Evolutionary conservation across 92 coral and sea anemone species (phyloP), one percentile per base, ranked within the genome.

Genomic region (Phymanthus crucifer): DNA sequence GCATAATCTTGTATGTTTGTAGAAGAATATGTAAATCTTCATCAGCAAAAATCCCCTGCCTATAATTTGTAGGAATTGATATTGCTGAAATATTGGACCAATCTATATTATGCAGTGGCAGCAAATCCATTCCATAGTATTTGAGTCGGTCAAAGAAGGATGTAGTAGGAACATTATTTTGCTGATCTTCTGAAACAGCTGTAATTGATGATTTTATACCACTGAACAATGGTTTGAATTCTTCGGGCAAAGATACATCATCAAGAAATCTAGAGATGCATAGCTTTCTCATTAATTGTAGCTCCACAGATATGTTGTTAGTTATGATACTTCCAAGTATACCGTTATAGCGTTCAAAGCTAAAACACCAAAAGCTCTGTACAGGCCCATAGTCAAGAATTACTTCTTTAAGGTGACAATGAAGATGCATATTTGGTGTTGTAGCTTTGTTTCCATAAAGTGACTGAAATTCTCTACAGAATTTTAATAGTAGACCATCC

Each of bases 201-300:
- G n/a, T n/a, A n/a, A n/a, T n/a, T n/a, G n/a, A n/a, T n/a, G n/a
- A n/a, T n/a, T n/a, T n/a, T n/a, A n/a, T n/a, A n/a, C n/a, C n/a
- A n/a, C n/a, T n/a, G n/a, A n/a, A n/a, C n/a, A n/a, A n/a, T n/a
- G n/a, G n/a, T n/a, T n/a, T n/a, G n/a, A n/a, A n/a, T n/a, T n/a
- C n/a, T n/a, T n/a, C n/a, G n/a, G n/a, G n/a, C n/a, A n/a, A n/a
- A n/a, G n/a, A n/a, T n/a, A n/a, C n/a, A n/a, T n/a, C 50, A 45
- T 45, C 50, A 45, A 45, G 50, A 45, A 45, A 45, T 45, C 50
- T 45, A 14, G 50, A 45, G 50, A 14, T 45, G 14, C 50, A 45
- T 66, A 87, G 83, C 46, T 90, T 83, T 40, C 91, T 81, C 93
- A 86, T 85, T 11, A 80, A 46, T 43, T 80, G 94, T 66, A 87